Evolutionary conservation across 2,888 invertebrate genomes (phyloP).

Genomic region (Silvanus unidentatus): DNA sequence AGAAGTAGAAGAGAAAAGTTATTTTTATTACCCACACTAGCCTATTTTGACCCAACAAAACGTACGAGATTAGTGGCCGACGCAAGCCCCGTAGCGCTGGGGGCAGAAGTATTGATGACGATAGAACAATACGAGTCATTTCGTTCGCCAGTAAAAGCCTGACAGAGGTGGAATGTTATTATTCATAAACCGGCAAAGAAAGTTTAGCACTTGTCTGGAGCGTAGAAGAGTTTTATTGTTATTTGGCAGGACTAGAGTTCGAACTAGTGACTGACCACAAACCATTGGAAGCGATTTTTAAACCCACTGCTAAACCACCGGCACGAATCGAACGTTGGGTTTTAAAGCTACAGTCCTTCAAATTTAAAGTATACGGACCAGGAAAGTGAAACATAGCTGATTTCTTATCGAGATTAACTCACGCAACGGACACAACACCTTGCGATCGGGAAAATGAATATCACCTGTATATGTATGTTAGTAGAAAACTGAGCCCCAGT

Average conservation of each 20-base stretch:
- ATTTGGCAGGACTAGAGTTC: slow-evolving; percentile 42
- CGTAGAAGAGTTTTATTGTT: slow-evolving; percentile 40
- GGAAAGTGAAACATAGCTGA: slow-evolving; percentile 28
- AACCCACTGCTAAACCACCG: slow-evolving; percentile 22
- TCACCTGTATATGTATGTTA: slow-evolving; percentile 18
- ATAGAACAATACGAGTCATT: slow-evolving; percentile 22
- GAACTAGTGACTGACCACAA: slow-evolving; percentile 33
- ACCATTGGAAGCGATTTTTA: slow-evolving; percentile 37
- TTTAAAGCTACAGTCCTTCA: slow-evolving; percentile 22
- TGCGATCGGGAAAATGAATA: slow-evolving; percentile 17
- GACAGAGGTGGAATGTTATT: slow-evolving; percentile 21
- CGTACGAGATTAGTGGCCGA: background rate
- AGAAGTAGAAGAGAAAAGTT: slow-evolving; percentile 13
- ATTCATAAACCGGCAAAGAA: slow-evolving; percentile 38
- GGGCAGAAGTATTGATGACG: slow-evolving; percentile 25
- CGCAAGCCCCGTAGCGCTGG: slow-evolving; percentile 28
- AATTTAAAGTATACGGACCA: slow-evolving; percentile 20
- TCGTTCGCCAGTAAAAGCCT: slow-evolving; percentile 27
- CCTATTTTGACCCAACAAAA: background rate
- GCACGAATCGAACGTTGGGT: slow-evolving; percentile 27
- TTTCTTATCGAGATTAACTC: slow-evolving; percentile 22
- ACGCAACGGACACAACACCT: slow-evolving; percentile 8
- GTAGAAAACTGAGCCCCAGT: slow-evolving; percentile 15
- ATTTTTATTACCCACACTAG: slow-evolving; percentile 11
- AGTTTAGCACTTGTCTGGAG: slow-evolving; percentile 40